A percentile compares a stretch with the other conserved stretches of the same genome.
Conservation (phyloP, 1,140 invertebrate species). For the Macrosteles quadrilineatus region DNA sequence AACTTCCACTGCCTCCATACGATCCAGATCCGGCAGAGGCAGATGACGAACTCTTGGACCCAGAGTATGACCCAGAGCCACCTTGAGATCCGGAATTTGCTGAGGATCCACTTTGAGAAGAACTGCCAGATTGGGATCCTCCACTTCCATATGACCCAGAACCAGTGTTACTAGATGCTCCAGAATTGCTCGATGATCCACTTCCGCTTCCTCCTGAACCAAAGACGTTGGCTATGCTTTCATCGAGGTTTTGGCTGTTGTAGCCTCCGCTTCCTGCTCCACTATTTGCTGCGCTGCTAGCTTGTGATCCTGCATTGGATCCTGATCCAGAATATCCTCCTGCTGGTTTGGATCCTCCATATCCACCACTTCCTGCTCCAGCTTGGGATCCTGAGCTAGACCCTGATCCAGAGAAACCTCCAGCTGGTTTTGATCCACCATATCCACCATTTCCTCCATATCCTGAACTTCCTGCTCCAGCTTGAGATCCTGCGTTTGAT, state of each 20-base stretch:
- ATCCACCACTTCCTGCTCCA: no score
- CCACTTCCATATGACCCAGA: constrained; percentile 18
- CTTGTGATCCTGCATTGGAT: not conserved
- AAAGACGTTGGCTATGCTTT: not conserved
- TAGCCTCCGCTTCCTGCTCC: not conserved
- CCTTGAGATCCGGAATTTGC: not conserved
- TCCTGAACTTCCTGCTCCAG: no score
- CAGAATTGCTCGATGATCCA: constrained; percentile 3
- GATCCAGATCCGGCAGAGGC: not conserved
- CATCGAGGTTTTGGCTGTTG: not conserved
- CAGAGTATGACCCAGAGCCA: not conserved
- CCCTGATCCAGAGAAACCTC: no score
- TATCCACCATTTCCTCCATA: no score
- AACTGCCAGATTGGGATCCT: not conserved
- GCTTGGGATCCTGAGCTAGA: no score
- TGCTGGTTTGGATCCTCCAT: not conserved
- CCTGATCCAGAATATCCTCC: constrained; percentile 7
- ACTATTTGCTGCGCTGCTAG: not conserved
- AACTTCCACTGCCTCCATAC: no score
- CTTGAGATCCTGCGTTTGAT: no score
- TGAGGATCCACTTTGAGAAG: not conserved
- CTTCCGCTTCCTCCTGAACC: constrained; percentile 8
- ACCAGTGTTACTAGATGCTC: not conserved
- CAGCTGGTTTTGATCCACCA: no score
- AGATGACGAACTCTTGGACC: no score